Percentiles rank a stretch among this genome's conserved stretches.
These are phyloP conservation scores for rat (Rattus norvegicus) DNA, from an alignment of 2,113 vertebrate species.

Conservation along the genomic window GRCr8 NC_086031.1:101004501-101005000, in stretches of 20 bases:
- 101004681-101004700: constrained; percentile 33
- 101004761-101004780: background rate
- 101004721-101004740: background rate
- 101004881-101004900: constrained; percentile 67
- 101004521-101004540: constrained; percentile 43
- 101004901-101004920: constrained; percentile 71
- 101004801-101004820: background rate
- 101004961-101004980: constrained; percentile 70
- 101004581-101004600: background rate
- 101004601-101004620: background rate
- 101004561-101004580: constrained; percentile 5
- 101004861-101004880: background rate
- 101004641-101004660: background rate
- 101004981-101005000: constrained; percentile 75
- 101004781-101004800: background rate
- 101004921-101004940: constrained; percentile 73
- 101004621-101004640: background rate
- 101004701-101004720: constrained; percentile 21
- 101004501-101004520: constrained; percentile 38
- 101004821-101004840: background rate
- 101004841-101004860: background rate
- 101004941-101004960: constrained; percentile 81
- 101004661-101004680: background rate
- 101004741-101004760: rapidly evolving
- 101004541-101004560: constrained; percentile 9